Base-by-base conservation (phyloP, 2,113 vertebrate species). In the Neogobius melanostomus region DNA sequence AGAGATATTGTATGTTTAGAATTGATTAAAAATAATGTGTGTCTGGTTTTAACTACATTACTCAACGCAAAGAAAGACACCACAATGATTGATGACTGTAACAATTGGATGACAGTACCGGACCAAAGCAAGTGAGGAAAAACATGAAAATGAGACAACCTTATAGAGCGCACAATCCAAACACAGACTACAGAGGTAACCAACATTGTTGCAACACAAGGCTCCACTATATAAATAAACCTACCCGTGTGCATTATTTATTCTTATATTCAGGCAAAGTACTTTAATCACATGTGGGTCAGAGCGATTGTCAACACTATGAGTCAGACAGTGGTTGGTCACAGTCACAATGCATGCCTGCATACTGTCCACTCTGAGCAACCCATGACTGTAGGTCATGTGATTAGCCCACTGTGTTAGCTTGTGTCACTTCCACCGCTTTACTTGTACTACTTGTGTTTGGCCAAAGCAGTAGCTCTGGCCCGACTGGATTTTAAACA, bases 321-420 rank as follows among this genome's bases (percentile, higher is more conserved):
- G 86, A 87, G 66, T 85, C 86, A 82, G 56, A 59, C 54, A 63
- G 46, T 68, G 67, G 57, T 82, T 76, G 80, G 67, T 81, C 84
- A 79, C 66, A 74, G 28, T 78, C 80, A 82, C 62, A 44, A 76
- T 77, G 74, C 79, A 71, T 61, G 45, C 79, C 68, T 61, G 45
- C 69, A 69, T 60, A 70, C 67, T 46, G 69, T 64, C 74, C 64
- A 59, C 56, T 21, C 7, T 17, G 45, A 6, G 21, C 28, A 52
- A 69, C 81, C 72, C 85, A 82, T 88, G 87, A 89, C 82, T 57
- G 14, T 47, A 16, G 69, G 57, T 36, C 47, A 8, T 77, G 64
- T 76, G 79, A 71, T 61, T 14, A 36, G 53, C 11, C 14, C 48
- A 10, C 28, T 62, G 50, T 51, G 16, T 49, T 51, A 57, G 47